A percentile compares a stretch with the other conserved stretches of the same genome.
These are phyloP conservation scores for Petrocephalus zakoni DNA, from an alignment of 2,113 vertebrate genomes.

Conservation along the genomic window DNA sequence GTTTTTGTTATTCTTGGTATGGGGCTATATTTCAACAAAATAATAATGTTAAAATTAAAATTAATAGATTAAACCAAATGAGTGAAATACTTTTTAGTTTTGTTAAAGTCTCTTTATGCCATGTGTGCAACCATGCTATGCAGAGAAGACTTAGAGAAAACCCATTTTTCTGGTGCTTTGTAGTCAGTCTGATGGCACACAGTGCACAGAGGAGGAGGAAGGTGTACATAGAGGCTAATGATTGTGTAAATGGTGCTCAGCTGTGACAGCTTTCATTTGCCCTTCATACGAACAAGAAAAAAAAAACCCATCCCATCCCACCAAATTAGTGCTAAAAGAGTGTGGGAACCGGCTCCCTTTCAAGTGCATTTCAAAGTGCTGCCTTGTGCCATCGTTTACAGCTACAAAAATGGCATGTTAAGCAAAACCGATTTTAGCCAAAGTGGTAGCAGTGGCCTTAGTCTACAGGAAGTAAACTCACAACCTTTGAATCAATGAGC, in stretches of 20 bases:
- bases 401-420: neutral
- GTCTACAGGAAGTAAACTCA: neutral
- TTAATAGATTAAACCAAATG: neutral
- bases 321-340: neutral
- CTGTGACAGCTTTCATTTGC: neutral
- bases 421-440: neutral
- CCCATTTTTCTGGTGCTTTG: neutral
- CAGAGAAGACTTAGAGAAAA: neutral
- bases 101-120: neutral
- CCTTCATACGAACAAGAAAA: neutral
- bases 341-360: neutral
- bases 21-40: neutral
- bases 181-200: neutral
- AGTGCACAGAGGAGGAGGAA: neutral
- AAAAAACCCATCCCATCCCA: neutral
- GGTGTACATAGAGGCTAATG: neutral
- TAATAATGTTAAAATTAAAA: neutral
- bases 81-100: neutral
- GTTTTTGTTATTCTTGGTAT: neutral
- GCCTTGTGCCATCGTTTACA: neutral
- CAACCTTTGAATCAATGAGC: neutral
- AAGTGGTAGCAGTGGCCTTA: neutral
- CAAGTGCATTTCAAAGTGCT: neutral
- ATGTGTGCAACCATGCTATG: neutral
- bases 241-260: neutral